Conservation (phyloP, 2,113 vertebrate species). For the Parus major region DNA sequence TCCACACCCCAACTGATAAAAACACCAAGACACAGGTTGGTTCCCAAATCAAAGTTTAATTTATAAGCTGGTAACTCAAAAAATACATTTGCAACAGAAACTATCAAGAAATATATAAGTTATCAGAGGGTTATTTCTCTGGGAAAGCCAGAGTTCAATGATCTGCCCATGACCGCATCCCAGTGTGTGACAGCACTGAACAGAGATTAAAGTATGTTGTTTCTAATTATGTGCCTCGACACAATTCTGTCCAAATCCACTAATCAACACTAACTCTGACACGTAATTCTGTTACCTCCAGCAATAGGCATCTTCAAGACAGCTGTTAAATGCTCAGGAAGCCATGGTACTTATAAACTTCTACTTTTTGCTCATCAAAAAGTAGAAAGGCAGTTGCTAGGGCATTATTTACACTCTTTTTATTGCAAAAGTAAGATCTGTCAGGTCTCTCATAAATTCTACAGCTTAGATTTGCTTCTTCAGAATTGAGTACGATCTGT, state of each 20-base stretch:
- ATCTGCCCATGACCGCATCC: neutral
- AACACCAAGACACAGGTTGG: neutral
- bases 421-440: neutral
- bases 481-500: neutral
- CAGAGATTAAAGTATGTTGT: neutral
- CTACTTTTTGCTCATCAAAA: neutral
- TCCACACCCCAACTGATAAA: neutral
- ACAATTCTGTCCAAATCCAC: neutral
- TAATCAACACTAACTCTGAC: neutral
- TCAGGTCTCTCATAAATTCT: neutral
- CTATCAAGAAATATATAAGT: neutral
- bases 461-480: neutral
- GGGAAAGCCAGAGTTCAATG: neutral
- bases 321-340: constrained; percentile 58
- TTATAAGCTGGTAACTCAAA: neutral
- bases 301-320: neutral
- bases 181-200: neutral
- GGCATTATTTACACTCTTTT: neutral
- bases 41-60: constrained; percentile 40
- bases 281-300: neutral
- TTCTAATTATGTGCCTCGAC: neutral
- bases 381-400: neutral
- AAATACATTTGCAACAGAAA: constrained; percentile 21
- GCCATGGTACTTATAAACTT: neutral
- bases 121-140: neutral